Conservation (phyloP, 2,113 vertebrate species). For the Rhinolophus sinicus region DNA sequence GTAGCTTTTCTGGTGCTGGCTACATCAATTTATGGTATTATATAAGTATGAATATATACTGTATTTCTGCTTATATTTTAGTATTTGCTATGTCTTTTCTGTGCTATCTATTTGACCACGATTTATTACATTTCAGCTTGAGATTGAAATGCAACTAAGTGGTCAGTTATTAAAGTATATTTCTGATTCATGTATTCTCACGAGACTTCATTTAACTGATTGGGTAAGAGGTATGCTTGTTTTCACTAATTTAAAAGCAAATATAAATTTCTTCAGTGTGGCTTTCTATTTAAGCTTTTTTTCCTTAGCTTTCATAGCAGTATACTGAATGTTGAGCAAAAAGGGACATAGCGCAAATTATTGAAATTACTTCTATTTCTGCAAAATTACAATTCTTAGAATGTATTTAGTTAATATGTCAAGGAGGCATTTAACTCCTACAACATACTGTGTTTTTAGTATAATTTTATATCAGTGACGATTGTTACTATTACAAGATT, state of each 20-base stretch:
- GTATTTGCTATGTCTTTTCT: neutral
- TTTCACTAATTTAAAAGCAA: conserved; percentile 41
- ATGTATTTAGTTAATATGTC: neutral
- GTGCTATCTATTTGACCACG: neutral
- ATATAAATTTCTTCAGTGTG: conserved; percentile 6
- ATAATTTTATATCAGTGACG: neutral
- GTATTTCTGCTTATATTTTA: conserved; percentile 20
- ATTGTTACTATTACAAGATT: conserved; percentile 32
- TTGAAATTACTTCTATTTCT: conserved; percentile 37
- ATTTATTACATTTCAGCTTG: conserved; percentile 31
- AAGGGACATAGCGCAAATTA: neutral
- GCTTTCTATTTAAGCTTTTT: conserved; percentile 13
- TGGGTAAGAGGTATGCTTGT: neutral
- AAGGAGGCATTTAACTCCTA: neutral
- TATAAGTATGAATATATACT: neutral
- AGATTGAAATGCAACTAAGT: conserved; percentile 8
- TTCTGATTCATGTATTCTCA: conserved; percentile 37
- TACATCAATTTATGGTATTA: neutral
- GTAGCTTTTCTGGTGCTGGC: conserved; percentile 9
- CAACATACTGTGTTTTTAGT: conserved; percentile 30
- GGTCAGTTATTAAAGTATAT: conserved; percentile 36
- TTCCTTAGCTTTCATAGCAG: neutral
- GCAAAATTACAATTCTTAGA: neutral
- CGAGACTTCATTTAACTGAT: conserved; percentile 11
- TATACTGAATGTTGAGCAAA: conserved; percentile 33